Evolutionary conservation across 2,113 vertebrate species (phyloP), one percentile per base, ranked within the genome.

Genomic region (Corythoichthys haematopterus): DNA sequence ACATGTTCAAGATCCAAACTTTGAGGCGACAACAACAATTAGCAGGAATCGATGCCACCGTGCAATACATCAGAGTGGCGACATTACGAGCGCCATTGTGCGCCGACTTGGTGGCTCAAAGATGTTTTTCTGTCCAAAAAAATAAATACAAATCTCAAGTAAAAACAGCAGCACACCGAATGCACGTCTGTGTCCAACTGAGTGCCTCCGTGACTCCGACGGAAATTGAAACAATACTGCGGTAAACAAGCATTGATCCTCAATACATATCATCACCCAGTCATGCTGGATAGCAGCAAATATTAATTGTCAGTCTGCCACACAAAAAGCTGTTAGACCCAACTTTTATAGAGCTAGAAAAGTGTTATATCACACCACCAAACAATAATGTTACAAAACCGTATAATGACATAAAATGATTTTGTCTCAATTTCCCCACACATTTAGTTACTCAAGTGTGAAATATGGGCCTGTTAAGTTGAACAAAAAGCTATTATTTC

Each of bases 211-310:
- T 88, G 86, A 89, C 86, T 81, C 75, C 45, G 71, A 64, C 68
- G 84, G 83, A 86, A 87, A 89, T 85, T 89, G 86, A 77, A 86
- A 78, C 82, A 88, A 89, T 87, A 84, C 73, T 63, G 70, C 71
- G 52, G 72, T 72, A 87, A 87, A 89, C 75, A 77, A 79, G 72
- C 82, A 89, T 89, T 47, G 86, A 89, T 89, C 80, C 74, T 76
- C 80, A 83, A 78, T 84, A 79, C 82, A 87, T 74, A 84, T 79
- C 75, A 51, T 75, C 74, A 65, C 48, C 1, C 65, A 72, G 74
- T 81, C 82, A 74, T 73, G 85, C 73, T 65, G 74, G 67, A 78
- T 71, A 81, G 77, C 77, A 62, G 40, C 71, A 70, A 28, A 65
- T 87, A 87, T 85, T 85, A 84, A 88, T 85, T 82, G 71, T 59